These are phyloP conservation scores for Syritta pipiens DNA, from an alignment of 2,888 invertebrate genomes.

Conservation along the genomic window DNA sequence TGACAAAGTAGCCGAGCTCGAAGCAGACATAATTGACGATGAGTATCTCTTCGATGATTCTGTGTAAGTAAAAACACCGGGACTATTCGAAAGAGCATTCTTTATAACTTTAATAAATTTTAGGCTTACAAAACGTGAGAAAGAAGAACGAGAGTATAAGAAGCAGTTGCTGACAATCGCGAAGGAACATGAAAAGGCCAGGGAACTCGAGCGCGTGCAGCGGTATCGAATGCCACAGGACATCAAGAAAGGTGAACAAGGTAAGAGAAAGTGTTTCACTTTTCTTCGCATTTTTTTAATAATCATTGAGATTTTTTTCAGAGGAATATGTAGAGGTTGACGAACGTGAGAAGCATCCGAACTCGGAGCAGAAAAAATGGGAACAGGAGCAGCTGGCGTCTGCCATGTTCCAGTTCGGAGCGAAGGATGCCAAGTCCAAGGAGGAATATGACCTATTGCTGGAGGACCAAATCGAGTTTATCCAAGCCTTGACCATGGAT, in stretches of 20 bases:
- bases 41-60: conserved; percentile 95
- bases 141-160: conserved; percentile 91
- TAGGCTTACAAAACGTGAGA: conserved; percentile 92
- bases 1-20: conserved; percentile 96
- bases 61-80: conserved; percentile 87
- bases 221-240: conserved; percentile 97
- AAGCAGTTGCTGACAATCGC: conserved; percentile 93
- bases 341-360: conserved; percentile 90
- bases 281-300: too few species aligned
- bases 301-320: too few species aligned
- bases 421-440: conserved; percentile 87
- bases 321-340: conserved; percentile 91
- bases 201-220: conserved; percentile 94
- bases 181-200: conserved; percentile 96
- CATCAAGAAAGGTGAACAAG: conserved; percentile 86
- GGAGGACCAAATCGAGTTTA: conserved; percentile 98
- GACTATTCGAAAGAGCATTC: too few species aligned
- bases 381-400: conserved; percentile 97
- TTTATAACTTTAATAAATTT: not conserved
- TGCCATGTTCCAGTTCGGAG: conserved; percentile 95
- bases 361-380: conserved; percentile 96
- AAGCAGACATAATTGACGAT: conserved; percentile 96
- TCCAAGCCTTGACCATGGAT: conserved; percentile 91
- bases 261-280: conserved; percentile 73
- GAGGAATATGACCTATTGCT: conserved; percentile 95